Evolutionary conservation across 1,140 invertebrate species (phyloP), one percentile per base, ranked within the genome.

Genomic region (Gryon sp.): DNA sequence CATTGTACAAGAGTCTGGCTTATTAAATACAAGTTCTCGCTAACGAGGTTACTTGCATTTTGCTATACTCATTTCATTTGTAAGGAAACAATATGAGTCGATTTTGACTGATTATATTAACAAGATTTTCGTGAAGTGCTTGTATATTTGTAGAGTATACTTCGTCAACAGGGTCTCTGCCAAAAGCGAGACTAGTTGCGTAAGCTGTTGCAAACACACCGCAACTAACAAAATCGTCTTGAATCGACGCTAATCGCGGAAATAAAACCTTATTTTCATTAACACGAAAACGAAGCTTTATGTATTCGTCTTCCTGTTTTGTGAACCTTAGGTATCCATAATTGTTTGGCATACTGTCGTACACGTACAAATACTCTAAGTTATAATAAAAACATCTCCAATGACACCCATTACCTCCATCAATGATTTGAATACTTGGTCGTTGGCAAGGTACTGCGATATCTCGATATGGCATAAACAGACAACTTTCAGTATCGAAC

Each of bases 221-320:
- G 26, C 26, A 28, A 2, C 7, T 2, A 28, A 28, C n/a, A 1
- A 9, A 1, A 7, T 28, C 26, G n/a, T 7, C n/a, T 7, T 28
- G 26, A 2, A 1, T 28, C 2, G 26, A 28, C 6, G 26, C 26
- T 28, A 28, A 2, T 9, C 7, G 8, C 1, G 26, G 26, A 7
- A 28, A 28, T 28, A 28, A 1, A 28, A 28, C 26, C 7, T 28
- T 28, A 18, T 16, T 28, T 28, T n/a, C 26, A n/a, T 28, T 28
- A n/a, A 2, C 2, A 3, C n/a, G 26, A 41, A 48, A 20, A 9
- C 30, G 6, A 7, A 38, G 3, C 14, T 20, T 41, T 12, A 28
- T 16, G 6, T 36, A 68, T 14, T 7, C 41, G 20, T 20, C 40
- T 32, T 46, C 63, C 36, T 26, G n/a, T n/a, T n/a, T n/a, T n/a